Percentiles rank a stretch among this genome's conserved stretches.
phyloP scores from a whole-genome alignment of 2,113 vertebrate species.

The human region DNA sequence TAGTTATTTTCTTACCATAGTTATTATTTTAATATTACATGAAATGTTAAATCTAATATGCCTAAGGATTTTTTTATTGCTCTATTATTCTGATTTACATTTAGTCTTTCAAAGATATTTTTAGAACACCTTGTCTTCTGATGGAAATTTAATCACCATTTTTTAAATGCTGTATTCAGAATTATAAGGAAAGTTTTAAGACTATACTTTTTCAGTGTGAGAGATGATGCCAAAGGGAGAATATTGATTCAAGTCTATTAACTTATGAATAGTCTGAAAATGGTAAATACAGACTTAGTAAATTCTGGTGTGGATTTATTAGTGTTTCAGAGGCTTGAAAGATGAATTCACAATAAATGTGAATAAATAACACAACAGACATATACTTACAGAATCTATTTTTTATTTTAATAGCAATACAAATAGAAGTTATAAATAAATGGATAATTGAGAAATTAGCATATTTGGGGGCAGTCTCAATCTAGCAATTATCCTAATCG shows the following conservation, averaged over 20 bases:
- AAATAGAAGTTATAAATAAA: background rate
- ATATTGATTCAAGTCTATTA: background rate
- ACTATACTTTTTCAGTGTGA: background rate
- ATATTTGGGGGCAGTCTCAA: background rate
- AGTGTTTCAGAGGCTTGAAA: background rate
- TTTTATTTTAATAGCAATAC: background rate
- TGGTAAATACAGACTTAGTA: background rate
- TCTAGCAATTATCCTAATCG: background rate
- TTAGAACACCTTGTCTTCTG: background rate
- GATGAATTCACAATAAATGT: background rate
- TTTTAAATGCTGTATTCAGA: constrained; percentile 23
- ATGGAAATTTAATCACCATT: background rate
- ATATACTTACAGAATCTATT: background rate
- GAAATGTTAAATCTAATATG: background rate
- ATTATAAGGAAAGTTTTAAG: constrained; percentile 16
- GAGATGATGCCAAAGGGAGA: background rate
- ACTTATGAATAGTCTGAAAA: background rate
- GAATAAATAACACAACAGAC: background rate
- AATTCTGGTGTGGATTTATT: background rate
- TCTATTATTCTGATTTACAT: background rate
- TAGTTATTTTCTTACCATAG: background rate
- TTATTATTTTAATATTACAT: background rate
- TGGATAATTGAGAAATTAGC: background rate
- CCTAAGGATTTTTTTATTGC: background rate
- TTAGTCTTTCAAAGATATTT: constrained; percentile 1